Conservation (phyloP, 2,888 invertebrate genomes). For the Pomacea canaliculata region DNA sequence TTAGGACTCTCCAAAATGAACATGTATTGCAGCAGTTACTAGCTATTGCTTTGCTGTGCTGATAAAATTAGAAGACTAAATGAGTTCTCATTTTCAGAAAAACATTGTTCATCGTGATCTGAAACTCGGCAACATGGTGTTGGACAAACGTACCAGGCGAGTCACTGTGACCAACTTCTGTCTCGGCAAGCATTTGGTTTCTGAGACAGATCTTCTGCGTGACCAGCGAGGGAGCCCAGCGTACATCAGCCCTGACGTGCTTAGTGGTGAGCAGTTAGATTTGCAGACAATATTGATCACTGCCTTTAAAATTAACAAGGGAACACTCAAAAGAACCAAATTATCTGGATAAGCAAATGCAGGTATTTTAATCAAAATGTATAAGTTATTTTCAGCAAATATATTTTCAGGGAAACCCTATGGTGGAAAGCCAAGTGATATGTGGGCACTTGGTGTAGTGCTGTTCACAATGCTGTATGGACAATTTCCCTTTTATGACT, state of each 20-base stretch:
- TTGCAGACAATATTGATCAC: background rate
- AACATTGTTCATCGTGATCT: conserved; percentile 84
- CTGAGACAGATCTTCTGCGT: conserved; percentile 79
- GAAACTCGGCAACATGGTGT: conserved; percentile 82
- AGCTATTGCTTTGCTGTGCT: too few relatives aligned
- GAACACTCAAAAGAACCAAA: too few relatives aligned
- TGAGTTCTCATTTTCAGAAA: conserved; percentile 71
- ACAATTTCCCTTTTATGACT: conserved; percentile 85
- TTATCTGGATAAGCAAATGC: too few relatives aligned
- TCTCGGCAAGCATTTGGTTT: conserved; percentile 81
- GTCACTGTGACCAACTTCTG: conserved; percentile 84
- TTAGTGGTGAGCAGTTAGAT: conserved; percentile 73
- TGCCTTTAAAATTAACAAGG: too few relatives aligned
- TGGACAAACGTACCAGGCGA: conserved; percentile 77
- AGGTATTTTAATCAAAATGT: too few relatives aligned
- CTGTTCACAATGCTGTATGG: conserved; percentile 85
- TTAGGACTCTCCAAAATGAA: too few relatives aligned
- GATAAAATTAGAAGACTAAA: too few relatives aligned
- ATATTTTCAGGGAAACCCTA: conserved; percentile 76
- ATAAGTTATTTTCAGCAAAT: too few relatives aligned
- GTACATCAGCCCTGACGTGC: conserved; percentile 84
- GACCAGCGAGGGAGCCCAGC: conserved; percentile 86
- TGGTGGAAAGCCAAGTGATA: conserved; percentile 83
- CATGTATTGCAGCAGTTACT: too few relatives aligned
- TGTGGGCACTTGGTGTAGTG: conserved; percentile 87